Evolutionary conservation across 2,888 invertebrate species (phyloP).

Genomic region (Apotomis betuletana): DNA sequence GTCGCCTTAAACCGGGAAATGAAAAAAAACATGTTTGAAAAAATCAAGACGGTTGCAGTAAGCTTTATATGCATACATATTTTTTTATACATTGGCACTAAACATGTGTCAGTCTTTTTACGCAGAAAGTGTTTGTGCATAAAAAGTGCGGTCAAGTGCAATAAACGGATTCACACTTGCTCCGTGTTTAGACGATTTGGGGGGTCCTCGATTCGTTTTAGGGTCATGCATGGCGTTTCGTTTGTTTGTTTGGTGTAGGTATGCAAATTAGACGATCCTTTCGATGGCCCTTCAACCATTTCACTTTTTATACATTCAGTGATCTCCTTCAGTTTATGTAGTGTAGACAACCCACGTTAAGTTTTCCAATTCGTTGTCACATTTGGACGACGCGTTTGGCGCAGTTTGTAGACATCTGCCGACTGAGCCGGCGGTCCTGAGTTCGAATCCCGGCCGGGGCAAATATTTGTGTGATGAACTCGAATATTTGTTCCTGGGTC

Average conservation of each 20-base stretch:
- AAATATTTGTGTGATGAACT: too few relatives aligned
- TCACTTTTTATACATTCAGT: too few relatives aligned
- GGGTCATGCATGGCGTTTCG: not conserved
- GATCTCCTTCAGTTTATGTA: too few relatives aligned
- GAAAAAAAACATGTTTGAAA: not conserved
- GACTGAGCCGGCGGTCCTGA: too few relatives aligned
- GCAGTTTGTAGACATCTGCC: too few relatives aligned
- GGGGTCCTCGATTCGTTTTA: slow-evolving; percentile 53
- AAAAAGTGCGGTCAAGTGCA: slow-evolving; percentile 66
- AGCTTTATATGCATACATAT: too few relatives aligned
- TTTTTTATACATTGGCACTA: not conserved
- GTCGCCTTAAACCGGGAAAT: too few relatives aligned
- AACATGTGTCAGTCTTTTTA: slow-evolving; percentile 47
- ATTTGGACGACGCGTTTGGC: too few relatives aligned
- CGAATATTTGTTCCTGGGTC: too few relatives aligned
- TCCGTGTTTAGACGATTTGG: slow-evolving; percentile 52
- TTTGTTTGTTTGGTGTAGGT: slow-evolving; percentile 7
- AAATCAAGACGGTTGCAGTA: slow-evolving; percentile 1
- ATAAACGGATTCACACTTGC: slow-evolving; percentile 55
- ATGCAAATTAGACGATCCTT: not conserved
- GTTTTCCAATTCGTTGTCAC: too few relatives aligned
- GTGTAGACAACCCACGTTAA: too few relatives aligned
- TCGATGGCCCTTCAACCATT: not conserved
- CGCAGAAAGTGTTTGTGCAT: slow-evolving; percentile 44
- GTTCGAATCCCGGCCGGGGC: too few relatives aligned